phyloP scores from a whole-genome alignment of 37 sponge, comb jelly and placozoan genomes.

The Aplysina aerophoba region DNA sequence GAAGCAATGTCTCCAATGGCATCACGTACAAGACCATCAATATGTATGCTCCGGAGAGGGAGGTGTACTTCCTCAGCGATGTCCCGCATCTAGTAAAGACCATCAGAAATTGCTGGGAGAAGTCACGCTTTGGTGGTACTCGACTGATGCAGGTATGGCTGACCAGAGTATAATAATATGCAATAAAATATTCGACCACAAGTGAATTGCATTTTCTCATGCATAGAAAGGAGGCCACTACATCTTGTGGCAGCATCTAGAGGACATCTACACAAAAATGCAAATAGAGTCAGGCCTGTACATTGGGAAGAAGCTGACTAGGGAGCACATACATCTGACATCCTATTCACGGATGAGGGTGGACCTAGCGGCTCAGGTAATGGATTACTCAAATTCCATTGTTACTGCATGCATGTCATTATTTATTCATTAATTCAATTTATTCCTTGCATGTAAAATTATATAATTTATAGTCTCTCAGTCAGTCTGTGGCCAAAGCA shows the following conservation, averaged over 20 bases:
- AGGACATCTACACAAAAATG: background rate
- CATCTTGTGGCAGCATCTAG: constrained; percentile 11
- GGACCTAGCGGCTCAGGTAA: constrained; percentile 28
- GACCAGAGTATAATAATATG: too few species aligned
- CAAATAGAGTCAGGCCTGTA: constrained; percentile 13
- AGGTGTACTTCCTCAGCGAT: constrained; percentile 29
- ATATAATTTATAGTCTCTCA: constrained; percentile 35
- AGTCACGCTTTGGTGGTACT: constrained; percentile 14
- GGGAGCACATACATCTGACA: constrained; percentile 11
- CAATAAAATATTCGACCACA: too few species aligned
- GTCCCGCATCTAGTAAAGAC: constrained; percentile 38
- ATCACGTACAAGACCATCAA: constrained; percentile 20
- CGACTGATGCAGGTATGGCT: background rate
- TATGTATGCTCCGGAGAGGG: background rate
- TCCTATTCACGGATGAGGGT: constrained; percentile 24
- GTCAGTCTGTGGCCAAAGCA: constrained; percentile 52
- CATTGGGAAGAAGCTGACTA: constrained; percentile 21
- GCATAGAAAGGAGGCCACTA: constrained; percentile 27
- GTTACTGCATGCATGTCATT: background rate
- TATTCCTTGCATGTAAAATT: background rate
- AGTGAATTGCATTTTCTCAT: too few species aligned
- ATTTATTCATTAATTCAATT: background rate
- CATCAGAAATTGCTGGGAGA: constrained; percentile 38
- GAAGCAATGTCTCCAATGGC: constrained; percentile 12
- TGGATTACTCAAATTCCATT: background rate